These are phyloP conservation scores for Melanotaenia maccullochi DNA, from an alignment of 2,797 vertebrate genomes.

Conservation along the genomic window DNA sequence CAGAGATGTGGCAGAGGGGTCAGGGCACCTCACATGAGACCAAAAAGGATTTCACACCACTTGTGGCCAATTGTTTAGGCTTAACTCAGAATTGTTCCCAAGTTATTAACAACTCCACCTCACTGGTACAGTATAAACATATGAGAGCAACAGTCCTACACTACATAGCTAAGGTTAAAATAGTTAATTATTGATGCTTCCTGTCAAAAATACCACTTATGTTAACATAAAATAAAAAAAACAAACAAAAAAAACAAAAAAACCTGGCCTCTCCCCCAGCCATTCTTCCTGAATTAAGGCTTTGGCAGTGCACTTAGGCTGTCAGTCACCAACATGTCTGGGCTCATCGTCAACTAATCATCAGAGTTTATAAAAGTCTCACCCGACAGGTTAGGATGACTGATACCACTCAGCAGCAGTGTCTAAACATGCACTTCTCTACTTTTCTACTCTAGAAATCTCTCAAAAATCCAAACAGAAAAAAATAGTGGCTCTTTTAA, in stretches of 20 bases:
- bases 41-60: constrained; percentile 83
- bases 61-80: constrained; percentile 75
- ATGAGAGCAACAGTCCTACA: constrained; percentile 9
- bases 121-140: constrained; percentile 36
- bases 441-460: constrained; percentile 60
- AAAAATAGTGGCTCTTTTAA: constrained; percentile 55
- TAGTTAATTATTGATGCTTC: constrained; percentile 18
- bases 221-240: constrained; percentile 60
- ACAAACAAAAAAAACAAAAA: too few species aligned
- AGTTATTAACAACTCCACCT: constrained; percentile 56
- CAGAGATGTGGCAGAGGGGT: constrained; percentile 67
- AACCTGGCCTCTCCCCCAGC: constrained; percentile 54
- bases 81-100: constrained; percentile 44
- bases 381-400: constrained; percentile 73
- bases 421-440: constrained; percentile 80
- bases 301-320: constrained; percentile 81
- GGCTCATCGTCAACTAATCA: constrained; percentile 85
- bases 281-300: constrained; percentile 81
- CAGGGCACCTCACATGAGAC: constrained; percentile 75
- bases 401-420: constrained; percentile 70
- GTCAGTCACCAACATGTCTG: constrained; percentile 84
- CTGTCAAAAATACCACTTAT: constrained; percentile 32
- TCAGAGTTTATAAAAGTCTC: constrained; percentile 87
- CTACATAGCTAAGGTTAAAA: constrained; percentile 14
- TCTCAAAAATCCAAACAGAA: constrained; percentile 71